A percentile compares a stretch with the other conserved stretches of the same genome.
Conservation (phyloP, 2,888 invertebrate genomes). For the Drosophila neutralis region DNA sequence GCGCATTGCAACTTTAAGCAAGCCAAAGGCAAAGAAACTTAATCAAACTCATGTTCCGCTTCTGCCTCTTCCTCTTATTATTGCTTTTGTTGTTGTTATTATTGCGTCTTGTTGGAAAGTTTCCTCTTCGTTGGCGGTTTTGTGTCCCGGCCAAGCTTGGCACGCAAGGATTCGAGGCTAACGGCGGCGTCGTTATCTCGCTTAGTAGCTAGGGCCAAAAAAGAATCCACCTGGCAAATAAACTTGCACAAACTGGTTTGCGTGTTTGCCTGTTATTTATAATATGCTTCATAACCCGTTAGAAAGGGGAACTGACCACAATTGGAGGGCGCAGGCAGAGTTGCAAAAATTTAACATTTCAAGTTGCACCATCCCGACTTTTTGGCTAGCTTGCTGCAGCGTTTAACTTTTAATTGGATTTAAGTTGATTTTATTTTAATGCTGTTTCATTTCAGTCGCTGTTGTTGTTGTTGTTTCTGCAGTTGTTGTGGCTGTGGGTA, state of each 20-base stretch:
- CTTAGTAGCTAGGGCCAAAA: constrained; percentile 37
- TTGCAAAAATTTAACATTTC: constrained; percentile 49
- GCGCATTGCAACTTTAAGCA: constrained; percentile 65
- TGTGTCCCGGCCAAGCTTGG: constrained; percentile 22
- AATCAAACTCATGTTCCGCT: constrained; percentile 65
- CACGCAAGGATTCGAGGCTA: constrained; percentile 57
- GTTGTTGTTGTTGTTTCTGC: constrained; percentile 4
- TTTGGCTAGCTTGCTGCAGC: constrained; percentile 45
- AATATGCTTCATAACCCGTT: constrained; percentile 44
- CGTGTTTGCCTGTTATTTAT: constrained; percentile 77
- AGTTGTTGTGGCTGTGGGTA: constrained; percentile 20
- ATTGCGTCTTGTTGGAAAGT: constrained; percentile 37
- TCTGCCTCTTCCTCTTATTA: constrained; percentile 18
- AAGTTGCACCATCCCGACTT: constrained; percentile 49
- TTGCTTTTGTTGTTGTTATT: constrained; percentile 21
- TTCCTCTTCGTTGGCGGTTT: constrained; percentile 17
- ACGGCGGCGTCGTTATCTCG: constrained; percentile 62
- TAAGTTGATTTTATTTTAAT: constrained; percentile 54
- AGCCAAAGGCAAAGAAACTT: constrained; percentile 65
- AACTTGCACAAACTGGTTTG: constrained; percentile 73
- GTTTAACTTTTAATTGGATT: constrained; percentile 77
- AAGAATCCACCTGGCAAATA: constrained; percentile 59
- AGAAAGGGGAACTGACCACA: constrained; percentile 59
- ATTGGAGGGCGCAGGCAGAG: constrained; percentile 11
- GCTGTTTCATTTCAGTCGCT: constrained; percentile 2